Conservation (phyloP, 2,797 vertebrate genomes). For the Melanogrammus aeglefinus region DNA sequence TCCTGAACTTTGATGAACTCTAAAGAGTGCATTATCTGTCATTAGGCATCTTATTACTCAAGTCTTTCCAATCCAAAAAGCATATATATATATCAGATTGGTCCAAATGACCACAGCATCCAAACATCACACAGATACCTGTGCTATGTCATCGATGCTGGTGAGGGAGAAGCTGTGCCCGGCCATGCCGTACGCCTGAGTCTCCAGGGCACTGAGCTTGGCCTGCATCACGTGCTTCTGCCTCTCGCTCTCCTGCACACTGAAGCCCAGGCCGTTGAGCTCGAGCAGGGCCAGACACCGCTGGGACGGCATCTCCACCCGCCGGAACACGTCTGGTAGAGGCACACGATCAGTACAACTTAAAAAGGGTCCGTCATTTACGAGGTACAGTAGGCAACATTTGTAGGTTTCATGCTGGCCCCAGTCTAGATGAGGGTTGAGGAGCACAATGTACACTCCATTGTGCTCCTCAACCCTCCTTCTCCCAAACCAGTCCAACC, state of each 20-base stretch:
- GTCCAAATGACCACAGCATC: not conserved
- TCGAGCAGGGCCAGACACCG: slow-evolving; percentile 91
- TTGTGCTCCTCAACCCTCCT: not conserved
- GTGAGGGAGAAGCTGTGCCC: slow-evolving; percentile 95
- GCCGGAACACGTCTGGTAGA: slow-evolving; percentile 79
- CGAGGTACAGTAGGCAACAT: not conserved
- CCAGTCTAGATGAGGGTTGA: not conserved
- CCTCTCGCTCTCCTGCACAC: slow-evolving; percentile 82
- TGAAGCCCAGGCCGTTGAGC: slow-evolving; percentile 95
- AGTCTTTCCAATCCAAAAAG: not conserved
- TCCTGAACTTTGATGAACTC: not conserved
- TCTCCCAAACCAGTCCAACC: too few relatives aligned
- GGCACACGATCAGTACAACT: not conserved
- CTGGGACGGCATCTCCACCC: slow-evolving; percentile 91
- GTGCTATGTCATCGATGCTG: slow-evolving; percentile 88
- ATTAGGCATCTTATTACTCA: not conserved
- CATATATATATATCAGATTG: not conserved
- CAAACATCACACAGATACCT: slow-evolving; percentile 68
- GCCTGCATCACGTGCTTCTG: slow-evolving; percentile 95
- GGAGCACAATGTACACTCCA: too few relatives aligned
- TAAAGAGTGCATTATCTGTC: not conserved
- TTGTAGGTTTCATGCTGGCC: not conserved
- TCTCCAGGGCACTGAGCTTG: slow-evolving; percentile 85
- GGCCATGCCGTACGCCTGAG: slow-evolving; percentile 82
- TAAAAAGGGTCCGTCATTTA: not conserved